A percentile compares a stretch with the other conserved stretches of the same genome.
Conservation (phyloP, 2,888 invertebrate species). For the Dryadula phaetusa region DNA sequence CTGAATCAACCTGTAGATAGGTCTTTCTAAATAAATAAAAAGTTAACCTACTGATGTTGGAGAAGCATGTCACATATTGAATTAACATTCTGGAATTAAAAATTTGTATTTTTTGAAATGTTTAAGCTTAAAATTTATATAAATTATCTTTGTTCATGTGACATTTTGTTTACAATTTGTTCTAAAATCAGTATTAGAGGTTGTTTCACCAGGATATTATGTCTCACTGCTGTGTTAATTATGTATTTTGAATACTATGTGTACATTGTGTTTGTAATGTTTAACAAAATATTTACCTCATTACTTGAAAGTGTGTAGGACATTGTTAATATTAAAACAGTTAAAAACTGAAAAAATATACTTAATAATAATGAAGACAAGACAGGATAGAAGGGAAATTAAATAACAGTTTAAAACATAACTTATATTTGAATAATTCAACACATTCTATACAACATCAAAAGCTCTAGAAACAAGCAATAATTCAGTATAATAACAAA, state of each 20-base stretch:
- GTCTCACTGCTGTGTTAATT: background rate
- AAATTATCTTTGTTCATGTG: background rate
- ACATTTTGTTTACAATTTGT: background rate
- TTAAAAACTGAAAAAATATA: background rate
- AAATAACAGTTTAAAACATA: background rate
- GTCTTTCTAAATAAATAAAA: constrained; percentile 47
- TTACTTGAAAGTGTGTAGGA: background rate
- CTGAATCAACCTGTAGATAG: constrained; percentile 65
- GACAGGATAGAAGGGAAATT: background rate
- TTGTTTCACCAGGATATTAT: background rate
- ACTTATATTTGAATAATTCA: background rate
- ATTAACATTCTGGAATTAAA: background rate
- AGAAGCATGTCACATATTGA: constrained; percentile 40
- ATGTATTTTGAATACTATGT: background rate
- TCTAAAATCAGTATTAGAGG: background rate
- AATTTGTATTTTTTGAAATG: background rate
- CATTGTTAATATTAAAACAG: constrained; percentile 4
- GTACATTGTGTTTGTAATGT: background rate
- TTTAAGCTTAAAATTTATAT: background rate
- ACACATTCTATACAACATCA: background rate
- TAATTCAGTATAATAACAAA: background rate
- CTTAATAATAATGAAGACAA: background rate
- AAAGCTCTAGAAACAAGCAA: background rate
- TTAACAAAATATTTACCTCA: background rate
- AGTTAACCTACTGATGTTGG: constrained; percentile 56